Evolutionary conservation across 2,113 vertebrate species (phyloP).

Genomic region (Spheniscus mendiculus): DNA sequence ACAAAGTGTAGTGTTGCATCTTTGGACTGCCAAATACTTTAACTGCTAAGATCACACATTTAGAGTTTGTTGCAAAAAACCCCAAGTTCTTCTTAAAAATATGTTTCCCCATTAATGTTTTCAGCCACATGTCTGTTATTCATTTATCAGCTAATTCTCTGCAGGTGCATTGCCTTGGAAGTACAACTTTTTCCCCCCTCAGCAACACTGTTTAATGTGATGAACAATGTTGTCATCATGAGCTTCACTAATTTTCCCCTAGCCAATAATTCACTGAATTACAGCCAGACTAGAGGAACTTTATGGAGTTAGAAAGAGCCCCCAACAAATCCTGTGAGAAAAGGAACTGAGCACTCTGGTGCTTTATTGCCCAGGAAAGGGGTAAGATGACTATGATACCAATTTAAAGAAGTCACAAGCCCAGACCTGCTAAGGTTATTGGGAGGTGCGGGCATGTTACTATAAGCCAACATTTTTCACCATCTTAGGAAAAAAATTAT

Average conservation of each 20-base stretch:
- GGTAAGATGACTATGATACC: background rate
- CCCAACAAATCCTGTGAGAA: background rate
- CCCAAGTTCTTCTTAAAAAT: background rate
- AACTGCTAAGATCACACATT: background rate
- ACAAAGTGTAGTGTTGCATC: background rate
- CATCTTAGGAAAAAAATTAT: background rate
- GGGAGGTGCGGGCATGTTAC: background rate
- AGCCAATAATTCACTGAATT: background rate
- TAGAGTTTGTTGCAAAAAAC: background rate
- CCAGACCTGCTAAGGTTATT: background rate
- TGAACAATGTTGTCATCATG: constrained; percentile 31
- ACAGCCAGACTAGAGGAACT: background rate
- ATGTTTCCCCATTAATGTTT: background rate
- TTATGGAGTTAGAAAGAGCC: background rate
- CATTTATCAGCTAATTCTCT: constrained; percentile 43
- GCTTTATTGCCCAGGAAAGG: background rate
- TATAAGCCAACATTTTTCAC: background rate
- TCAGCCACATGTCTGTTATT: background rate
- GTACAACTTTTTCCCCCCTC: background rate
- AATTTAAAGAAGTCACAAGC: background rate
- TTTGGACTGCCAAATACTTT: constrained; percentile 19
- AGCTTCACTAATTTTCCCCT: constrained; percentile 13
- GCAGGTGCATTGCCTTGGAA: background rate
- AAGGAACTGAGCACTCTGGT: background rate
- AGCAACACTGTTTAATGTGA: constrained; percentile 35